These are phyloP conservation scores for Metellina segmentata DNA, from an alignment of 2,888 invertebrate genomes.

Conservation along the genomic window DNA sequence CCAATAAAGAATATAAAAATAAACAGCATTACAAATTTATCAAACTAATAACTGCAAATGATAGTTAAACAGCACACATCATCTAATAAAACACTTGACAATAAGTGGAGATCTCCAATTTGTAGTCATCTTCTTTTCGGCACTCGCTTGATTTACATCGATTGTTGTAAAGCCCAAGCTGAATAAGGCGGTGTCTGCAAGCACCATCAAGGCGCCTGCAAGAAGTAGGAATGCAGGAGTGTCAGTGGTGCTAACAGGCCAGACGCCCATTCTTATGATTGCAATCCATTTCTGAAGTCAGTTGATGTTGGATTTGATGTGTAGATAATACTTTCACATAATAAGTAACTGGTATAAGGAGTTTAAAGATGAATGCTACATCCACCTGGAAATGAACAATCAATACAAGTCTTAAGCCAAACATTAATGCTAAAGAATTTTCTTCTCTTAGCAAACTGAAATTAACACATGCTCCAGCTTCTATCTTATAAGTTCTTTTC, in stretches of 20 bases:
- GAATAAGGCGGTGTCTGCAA: neutral
- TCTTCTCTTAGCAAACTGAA: too few relatives aligned
- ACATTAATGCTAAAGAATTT: too few relatives aligned
- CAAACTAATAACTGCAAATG: too few relatives aligned
- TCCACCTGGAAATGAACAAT: neutral
- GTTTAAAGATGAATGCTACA: neutral
- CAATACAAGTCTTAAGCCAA: neutral
- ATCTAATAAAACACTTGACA: neutral
- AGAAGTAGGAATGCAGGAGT: neutral
- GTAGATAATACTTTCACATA: neutral
- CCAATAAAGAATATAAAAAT: too few relatives aligned
- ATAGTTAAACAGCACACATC: too few relatives aligned
- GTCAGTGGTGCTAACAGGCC: neutral
- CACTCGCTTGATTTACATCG: neutral
- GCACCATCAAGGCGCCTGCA: conserved; percentile 1
- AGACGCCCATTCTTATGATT: neutral
- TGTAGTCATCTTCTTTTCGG: too few relatives aligned
- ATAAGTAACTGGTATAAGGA: neutral
- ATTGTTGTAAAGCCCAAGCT: neutral
- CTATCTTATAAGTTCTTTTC: too few relatives aligned
- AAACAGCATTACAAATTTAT: neutral
- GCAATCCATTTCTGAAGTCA: neutral
- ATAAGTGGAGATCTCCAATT: too few relatives aligned
- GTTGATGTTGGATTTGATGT: too few relatives aligned
- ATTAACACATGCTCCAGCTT: too few relatives aligned